Evolutionary conservation across 2,797 vertebrate genomes (phyloP).

Genomic region (Aselliscus stoliczkanus): DNA sequence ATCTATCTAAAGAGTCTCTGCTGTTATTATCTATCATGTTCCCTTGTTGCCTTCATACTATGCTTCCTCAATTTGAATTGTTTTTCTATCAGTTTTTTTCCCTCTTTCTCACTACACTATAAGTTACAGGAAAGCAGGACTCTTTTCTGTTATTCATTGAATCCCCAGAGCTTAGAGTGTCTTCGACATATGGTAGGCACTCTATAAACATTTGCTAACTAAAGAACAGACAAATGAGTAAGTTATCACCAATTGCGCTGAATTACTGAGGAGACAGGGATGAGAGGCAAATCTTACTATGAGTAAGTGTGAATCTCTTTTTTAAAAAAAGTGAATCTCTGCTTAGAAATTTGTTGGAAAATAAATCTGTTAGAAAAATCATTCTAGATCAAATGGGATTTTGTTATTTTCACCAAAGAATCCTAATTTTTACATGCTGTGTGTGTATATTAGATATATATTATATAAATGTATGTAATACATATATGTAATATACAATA

Average conservation of each 20-base stretch:
- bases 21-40: background rate
- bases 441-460: background rate
- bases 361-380: background rate
- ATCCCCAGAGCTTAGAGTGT: background rate
- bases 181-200: background rate
- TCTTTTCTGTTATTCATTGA: background rate
- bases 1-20: background rate
- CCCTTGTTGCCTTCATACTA: background rate
- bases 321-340: background rate
- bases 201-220: background rate
- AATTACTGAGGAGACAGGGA: background rate
- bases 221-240: background rate
- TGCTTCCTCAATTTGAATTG: background rate
- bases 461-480: background rate
- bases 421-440: background rate
- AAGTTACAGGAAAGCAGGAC: background rate
- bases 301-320: background rate
- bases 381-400: background rate
- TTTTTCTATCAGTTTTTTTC: background rate
- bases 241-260: background rate
- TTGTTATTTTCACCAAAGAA: background rate
- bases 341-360: slow-evolving; percentile 1
- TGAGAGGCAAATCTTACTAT: background rate
- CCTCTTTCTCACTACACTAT: background rate
- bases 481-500: background rate